phyloP scores from a whole-genome alignment of 1,140 invertebrate genomes.

The Grapholita molesta region DNA sequence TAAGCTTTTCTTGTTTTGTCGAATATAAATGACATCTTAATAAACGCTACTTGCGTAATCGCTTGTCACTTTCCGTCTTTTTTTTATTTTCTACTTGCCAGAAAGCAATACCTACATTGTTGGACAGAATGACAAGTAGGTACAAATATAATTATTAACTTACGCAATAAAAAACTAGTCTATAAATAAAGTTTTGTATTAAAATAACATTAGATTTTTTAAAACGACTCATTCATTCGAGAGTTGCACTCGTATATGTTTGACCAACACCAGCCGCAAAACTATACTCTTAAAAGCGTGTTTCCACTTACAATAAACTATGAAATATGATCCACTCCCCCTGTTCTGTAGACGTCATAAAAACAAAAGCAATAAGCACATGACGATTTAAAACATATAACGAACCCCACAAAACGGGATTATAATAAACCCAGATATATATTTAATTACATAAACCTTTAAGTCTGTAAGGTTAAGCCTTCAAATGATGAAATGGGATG shows the following conservation, averaged over 20 bases:
- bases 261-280: not conserved
- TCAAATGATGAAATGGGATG: not conserved
- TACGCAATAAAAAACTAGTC: too few relatives aligned
- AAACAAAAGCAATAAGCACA: not conserved
- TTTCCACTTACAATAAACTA: not conserved
- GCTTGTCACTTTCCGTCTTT: too few relatives aligned
- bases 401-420: not conserved
- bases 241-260: too few relatives aligned
- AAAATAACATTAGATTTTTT: not conserved
- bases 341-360: not conserved
- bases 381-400: not conserved
- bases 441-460: not conserved
- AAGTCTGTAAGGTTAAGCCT: not conserved
- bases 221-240: not conserved
- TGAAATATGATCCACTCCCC: conserved; percentile 11
- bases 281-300: not conserved
- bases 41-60: too few relatives aligned
- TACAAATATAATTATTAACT: too few relatives aligned
- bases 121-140: too few relatives aligned
- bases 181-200: too few relatives aligned
- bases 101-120: too few relatives aligned
- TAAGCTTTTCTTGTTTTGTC: too few relatives aligned
- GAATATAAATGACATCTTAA: too few relatives aligned
- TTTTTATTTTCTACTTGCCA: too few relatives aligned
- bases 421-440: not conserved